Base-by-base conservation (phyloP, 2,113 vertebrate species). In the Coryphaenoides rupestris region DNA sequence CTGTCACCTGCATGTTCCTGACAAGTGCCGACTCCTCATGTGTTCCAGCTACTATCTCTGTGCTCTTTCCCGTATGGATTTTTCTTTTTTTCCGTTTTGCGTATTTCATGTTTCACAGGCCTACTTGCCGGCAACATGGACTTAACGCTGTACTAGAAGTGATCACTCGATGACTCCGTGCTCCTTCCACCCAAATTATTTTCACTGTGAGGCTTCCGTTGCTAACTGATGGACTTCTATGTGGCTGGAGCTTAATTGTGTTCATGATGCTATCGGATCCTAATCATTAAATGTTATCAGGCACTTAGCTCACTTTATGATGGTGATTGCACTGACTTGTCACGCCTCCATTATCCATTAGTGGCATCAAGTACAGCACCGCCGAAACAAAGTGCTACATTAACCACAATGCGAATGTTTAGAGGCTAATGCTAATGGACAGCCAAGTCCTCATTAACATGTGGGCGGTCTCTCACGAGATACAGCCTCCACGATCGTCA, bases 1-100 rank as follows among this genome's bases (percentile, higher is more conserved):
- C n/a, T 50, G 85, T 81, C 80, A 88, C 82, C 66, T 92, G 93
- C 92, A 94, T 94, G 93, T 86, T 62, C 69, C 65, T 78, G 80
- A 89, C 55, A 66, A 89, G 88, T 86, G 89, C 91, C 89, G 86
- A 92, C 86, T 87, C 74, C 13, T 69, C 64, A 62, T 77, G 78
- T 89, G 83, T 87, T 91, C 84, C 90, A 84, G 85, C 85, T 88
- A 83, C 84, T 86, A 78, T 81, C 54, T 63, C 17, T 81, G 72
- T 78, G 65, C 68, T 76, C 47, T 76, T 79, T 74, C 16, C n/a
- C 55, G 54, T 75, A 13, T 63, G 55, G 1, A 65, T 22, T 57
- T 67, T 69, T 69, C 40, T 28, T 72, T 28, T 72, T 73, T 73
- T 22, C 68, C 60, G 24, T 54, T 79, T n/a, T 70, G 65, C 74